A percentile compares a stretch with the other conserved stretches of the same genome.
phyloP scores from a whole-genome alignment of 2,113 vertebrate species.

The Microtus oregoni region DNA sequence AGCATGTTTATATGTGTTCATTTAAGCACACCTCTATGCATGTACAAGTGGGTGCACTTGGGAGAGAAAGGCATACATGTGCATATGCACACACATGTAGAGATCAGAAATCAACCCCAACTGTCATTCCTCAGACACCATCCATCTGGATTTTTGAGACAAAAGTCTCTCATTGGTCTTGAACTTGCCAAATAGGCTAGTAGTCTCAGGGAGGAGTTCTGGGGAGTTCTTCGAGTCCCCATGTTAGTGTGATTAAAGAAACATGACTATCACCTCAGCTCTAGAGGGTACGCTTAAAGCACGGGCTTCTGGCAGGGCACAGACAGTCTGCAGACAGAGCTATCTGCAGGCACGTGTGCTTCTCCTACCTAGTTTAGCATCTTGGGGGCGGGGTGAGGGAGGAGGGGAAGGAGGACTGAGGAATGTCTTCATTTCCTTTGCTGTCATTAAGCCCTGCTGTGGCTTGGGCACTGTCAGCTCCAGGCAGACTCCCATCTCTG shows the following conservation, averaged over 20 bases:
- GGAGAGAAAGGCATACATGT: not conserved
- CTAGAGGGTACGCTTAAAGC: constrained; percentile 29
- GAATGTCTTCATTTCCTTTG: constrained; percentile 74
- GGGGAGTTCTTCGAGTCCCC: not conserved
- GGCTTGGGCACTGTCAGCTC: constrained; percentile 58
- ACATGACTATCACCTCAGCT: not conserved
- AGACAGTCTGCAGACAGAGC: not conserved
- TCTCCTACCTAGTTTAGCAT: constrained; percentile 17
- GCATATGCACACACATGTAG: not conserved
- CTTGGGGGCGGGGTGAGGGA: not conserved
- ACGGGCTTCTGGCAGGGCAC: constrained; percentile 15
- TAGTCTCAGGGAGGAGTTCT: not conserved
- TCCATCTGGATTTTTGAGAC: not conserved
- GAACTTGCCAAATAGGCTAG: not conserved
- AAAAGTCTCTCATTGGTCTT: not conserved
- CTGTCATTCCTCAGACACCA: not conserved
- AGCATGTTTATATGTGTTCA: not conserved
- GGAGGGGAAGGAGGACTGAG: constrained; percentile 31
- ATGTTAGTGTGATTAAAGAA: not conserved
- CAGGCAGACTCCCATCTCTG: constrained; percentile 60
- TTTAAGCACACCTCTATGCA: too few relatives aligned
- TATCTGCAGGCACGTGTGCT: not conserved
- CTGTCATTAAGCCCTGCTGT: constrained; percentile 57
- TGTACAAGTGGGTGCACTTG: not conserved
- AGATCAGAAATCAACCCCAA: not conserved